A percentile compares a stretch with the other conserved stretches of the same genome.
phyloP scores from a whole-genome alignment of 2,113 vertebrate species.

The Narcine bancroftii region DNA sequence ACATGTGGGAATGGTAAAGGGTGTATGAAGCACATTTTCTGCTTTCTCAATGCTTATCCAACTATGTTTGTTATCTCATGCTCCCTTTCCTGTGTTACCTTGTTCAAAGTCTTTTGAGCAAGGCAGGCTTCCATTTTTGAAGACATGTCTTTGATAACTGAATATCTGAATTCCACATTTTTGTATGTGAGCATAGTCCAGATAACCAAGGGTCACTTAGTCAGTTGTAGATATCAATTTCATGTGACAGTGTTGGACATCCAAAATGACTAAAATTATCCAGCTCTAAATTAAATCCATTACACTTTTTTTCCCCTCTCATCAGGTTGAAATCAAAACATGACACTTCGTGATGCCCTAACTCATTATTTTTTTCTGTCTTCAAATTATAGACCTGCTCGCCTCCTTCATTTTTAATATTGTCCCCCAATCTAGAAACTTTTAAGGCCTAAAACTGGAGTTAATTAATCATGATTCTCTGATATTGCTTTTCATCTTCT shows the following conservation, averaged over 20 bases:
- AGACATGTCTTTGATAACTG: not conserved
- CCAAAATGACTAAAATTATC: not conserved
- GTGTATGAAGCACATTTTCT: not conserved
- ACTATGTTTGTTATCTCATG: not conserved
- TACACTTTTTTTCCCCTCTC: not conserved
- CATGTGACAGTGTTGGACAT: constrained; percentile 18
- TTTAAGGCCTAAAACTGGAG: not conserved
- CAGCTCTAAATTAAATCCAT: not conserved
- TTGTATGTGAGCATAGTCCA: not conserved
- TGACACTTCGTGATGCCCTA: not conserved
- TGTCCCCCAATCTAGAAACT: not conserved
- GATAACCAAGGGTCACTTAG: not conserved
- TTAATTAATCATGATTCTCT: not conserved
- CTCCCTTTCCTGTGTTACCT: not conserved
- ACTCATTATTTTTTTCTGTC: not conserved
- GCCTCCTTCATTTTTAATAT: not conserved
- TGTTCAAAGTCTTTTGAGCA: not conserved
- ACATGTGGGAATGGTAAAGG: not conserved
- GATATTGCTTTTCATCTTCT: not conserved
- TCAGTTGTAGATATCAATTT: not conserved
- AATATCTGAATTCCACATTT: not conserved
- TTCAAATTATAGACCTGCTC: not conserved
- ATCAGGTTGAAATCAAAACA: not conserved
- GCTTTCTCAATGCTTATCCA: not conserved
- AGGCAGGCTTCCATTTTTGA: not conserved